Percentiles rank a stretch among this genome's conserved stretches.
Evolutionary conservation across 2,113 vertebrate species (phyloP).

Genomic region (Sinocyclocheilus anshuiensis): DNA sequence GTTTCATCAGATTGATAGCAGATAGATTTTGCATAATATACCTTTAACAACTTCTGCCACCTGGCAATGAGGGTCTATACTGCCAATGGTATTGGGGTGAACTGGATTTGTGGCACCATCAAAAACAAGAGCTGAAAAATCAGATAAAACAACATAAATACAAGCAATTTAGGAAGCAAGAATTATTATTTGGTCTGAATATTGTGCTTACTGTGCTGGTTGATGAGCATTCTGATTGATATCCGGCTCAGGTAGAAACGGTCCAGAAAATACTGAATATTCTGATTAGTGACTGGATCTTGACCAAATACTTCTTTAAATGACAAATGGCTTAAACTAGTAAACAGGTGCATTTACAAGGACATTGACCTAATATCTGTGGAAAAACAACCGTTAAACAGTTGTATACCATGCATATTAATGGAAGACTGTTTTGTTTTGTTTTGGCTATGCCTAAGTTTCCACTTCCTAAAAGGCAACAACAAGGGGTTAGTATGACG

Average conservation of each 20-base stretch:
- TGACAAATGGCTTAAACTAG: too few relatives aligned
- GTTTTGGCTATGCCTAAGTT: neutral
- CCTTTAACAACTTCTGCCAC: slow-evolving; percentile 86
- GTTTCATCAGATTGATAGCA: neutral
- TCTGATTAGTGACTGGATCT: slow-evolving; percentile 88
- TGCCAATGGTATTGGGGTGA: slow-evolving; percentile 90
- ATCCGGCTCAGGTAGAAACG: slow-evolving; percentile 97
- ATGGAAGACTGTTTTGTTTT: slow-evolving; percentile 22
- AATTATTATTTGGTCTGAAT: neutral
- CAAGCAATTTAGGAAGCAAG: neutral
- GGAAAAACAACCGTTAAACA: neutral
- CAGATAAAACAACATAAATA: neutral
- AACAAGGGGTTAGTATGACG: neutral
- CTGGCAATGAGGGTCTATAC: slow-evolving; percentile 87
- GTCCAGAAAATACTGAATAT: slow-evolving; percentile 95
- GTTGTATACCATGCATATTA: slow-evolving; percentile 2
- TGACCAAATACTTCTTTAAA: slow-evolving; percentile 84
- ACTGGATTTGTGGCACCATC: slow-evolving; percentile 88
- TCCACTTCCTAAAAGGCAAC: neutral
- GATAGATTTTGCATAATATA: slow-evolving; percentile 50
- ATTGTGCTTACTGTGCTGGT: slow-evolving; percentile 88
- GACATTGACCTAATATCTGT: neutral
- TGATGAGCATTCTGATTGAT: slow-evolving; percentile 96
- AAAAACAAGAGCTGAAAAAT: slow-evolving; percentile 82
- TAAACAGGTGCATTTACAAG: neutral